Evolutionary conservation across 2,888 invertebrate genomes (phyloP).

Genomic region (Acronicta alni): DNA sequence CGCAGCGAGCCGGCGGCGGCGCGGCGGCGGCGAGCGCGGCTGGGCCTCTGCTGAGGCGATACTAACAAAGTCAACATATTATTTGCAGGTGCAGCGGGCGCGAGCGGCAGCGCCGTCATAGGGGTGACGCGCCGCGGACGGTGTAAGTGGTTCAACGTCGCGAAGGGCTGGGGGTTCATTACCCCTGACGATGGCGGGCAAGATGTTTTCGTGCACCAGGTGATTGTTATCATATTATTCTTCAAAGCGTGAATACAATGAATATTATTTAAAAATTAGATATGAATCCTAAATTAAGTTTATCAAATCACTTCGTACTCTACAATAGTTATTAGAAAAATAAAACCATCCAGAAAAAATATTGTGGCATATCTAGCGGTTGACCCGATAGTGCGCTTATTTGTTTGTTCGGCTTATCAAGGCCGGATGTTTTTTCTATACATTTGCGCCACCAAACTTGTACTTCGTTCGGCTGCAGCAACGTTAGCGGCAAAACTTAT

Average conservation of each 20-base stretch:
- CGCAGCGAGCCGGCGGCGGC: slow-evolving; percentile 9
- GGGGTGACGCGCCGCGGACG: slow-evolving; percentile 92
- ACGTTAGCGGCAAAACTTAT: slow-evolving; percentile 80
- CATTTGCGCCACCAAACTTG: slow-evolving; percentile 85
- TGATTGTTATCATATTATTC: slow-evolving; percentile 75
- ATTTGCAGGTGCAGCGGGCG: slow-evolving; percentile 77
- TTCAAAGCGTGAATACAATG: slow-evolving; percentile 28
- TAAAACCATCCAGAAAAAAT: slow-evolving; percentile 80
- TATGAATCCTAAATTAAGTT: slow-evolving; percentile 18
- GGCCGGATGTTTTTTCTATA: slow-evolving; percentile 89
- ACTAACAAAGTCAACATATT: slow-evolving; percentile 52
- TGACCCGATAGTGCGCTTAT: slow-evolving; percentile 87
- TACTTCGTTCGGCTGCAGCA: slow-evolving; percentile 80
- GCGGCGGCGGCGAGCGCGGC: slow-evolving; percentile 12
- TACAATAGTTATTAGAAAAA: slow-evolving; percentile 70
- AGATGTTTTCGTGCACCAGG: slow-evolving; percentile 98
- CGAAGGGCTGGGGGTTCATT: slow-evolving; percentile 98
- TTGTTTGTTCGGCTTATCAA: slow-evolving; percentile 88
- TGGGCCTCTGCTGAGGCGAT: slow-evolving; percentile 32
- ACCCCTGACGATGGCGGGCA: slow-evolving; percentile 96
- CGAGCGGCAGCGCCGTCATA: slow-evolving; percentile 78
- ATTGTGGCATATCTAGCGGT: slow-evolving; percentile 83
- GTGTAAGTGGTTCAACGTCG: slow-evolving; percentile 99
- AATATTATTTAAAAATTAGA: slow-evolving; percentile 22
- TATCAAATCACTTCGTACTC: slow-evolving; percentile 34